Base-by-base conservation (phyloP, 2,888 invertebrate genomes). In the Mythimna pallens region DNA sequence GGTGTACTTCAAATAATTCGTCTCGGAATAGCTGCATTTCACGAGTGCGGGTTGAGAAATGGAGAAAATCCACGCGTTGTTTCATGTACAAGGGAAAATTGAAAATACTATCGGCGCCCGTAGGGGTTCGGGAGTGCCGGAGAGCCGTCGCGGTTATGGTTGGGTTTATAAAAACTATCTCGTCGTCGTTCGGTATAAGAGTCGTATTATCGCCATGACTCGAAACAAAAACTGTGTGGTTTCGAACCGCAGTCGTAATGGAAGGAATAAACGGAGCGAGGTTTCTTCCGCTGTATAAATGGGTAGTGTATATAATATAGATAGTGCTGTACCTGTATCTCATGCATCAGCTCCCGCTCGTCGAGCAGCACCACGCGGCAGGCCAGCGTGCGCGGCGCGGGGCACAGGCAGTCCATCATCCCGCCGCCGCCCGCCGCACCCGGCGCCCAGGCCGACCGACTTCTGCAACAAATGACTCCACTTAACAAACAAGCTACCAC, bases 361-460 rank as follows among this genome's bases (percentile, higher is more conserved):
- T 99, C 99, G 88, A 99, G 97, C 86, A 99, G 97, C 90, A 99
- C 98, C 88, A 99, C 98, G 94, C 99, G 98, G 96, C 98, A 98
- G 89, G 97, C 97, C 90, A 97, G 94, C 82, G 97, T 96, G 91
- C 97, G 97, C 88, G 97, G 97, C 92, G 97, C 96, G 86, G 97
- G 97, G 91, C 97, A 96, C 88, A 96, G 89, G 89, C 96, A 97
- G 88, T 96, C 97, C 95, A 97, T 94, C 94, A 96, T 96, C 71
- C 89, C 93, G 90, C 90, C 90, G 81, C 90, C 89, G 78, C 90
- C 82, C 89, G 89, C 83, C 89, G 85, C 80, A 81, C 80, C 73
- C 81, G 71, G 82, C 87, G 88, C 82, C 89, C 84, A 78, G 85
- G 57, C 80, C 76, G 73, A 69, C 68, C 80, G 64, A 70, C 70